Base-by-base conservation (phyloP, 2,888 invertebrate species). In the Andrena bicolor region DNA sequence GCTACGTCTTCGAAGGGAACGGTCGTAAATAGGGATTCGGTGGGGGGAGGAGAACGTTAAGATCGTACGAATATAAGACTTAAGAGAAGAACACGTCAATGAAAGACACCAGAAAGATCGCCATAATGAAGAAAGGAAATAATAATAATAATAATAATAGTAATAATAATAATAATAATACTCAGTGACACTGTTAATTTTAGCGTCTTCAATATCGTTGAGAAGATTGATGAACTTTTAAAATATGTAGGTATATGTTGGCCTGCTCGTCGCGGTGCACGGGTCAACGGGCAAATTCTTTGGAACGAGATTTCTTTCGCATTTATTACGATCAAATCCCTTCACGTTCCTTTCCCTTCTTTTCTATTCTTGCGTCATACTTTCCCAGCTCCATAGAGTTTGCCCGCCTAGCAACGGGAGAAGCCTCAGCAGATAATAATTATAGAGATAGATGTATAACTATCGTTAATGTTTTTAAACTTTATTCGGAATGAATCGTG, bases 391-490 rank as follows among this genome's bases (percentile, higher is more conserved):
- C 74, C 82, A 63, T 74, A 85, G 28, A 60, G 64, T 83, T 82
- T 80, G 84, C 73, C 63, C 58, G 72, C 35, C 73, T 75, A 60
- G 56, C 70, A 60, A 80, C 64, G 71, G 76, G 74, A 83, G 51
- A 61, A 79, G 72, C 72, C 79, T 73, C 84, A 64, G 70, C 82
- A 76, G 84, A 86, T 82, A 82, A 82, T 86, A 88, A 89, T 86
- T 87, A 88, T 82, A 88, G 87, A 87, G 83, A 88, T 82, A 87
- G 75, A 87, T 88, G 88, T 88, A 89, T 88, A 87, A 92, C 89
- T 88, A 89, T 90, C 91, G 92, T 93, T 92, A 91, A 91, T 89
- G 91, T 92, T 92, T 92, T 88, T 89, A 92, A 92, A 92, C 92
- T 92, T 92, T 93, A 92, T 91, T 88, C 88, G 87, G 83, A 86